A percentile compares a stretch with the other conserved stretches of the same genome.
phyloP scores from a whole-genome alignment of 2,888 invertebrate species.

The Drosophila emarginata region DNA sequence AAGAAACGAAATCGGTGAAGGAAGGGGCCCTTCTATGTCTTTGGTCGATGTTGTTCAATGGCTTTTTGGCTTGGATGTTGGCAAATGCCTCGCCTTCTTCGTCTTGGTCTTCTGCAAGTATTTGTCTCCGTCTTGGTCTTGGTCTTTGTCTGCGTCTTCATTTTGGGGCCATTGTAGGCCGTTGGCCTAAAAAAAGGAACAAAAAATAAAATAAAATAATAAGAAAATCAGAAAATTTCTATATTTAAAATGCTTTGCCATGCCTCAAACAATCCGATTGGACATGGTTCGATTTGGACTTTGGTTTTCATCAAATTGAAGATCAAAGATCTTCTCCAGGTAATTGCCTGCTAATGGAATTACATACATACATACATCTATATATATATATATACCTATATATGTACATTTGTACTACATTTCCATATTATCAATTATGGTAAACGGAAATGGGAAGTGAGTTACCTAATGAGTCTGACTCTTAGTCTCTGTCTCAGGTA shows the following conservation, averaged over 20 bases:
- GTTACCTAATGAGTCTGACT: slow-evolving; percentile 33
- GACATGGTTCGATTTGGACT: slow-evolving; percentile 2
- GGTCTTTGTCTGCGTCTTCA: slow-evolving; percentile 27
- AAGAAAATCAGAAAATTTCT: slow-evolving; percentile 74
- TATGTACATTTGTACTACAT: background rate
- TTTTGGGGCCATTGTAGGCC: slow-evolving; percentile 77
- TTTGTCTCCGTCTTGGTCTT: slow-evolving; percentile 21
- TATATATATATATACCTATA: no score
- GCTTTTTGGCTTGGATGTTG: slow-evolving; percentile 60
- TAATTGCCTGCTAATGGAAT: background rate
- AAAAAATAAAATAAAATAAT: background rate
- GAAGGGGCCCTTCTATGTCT: slow-evolving; percentile 33
- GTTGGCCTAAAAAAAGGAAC: slow-evolving; percentile 66
- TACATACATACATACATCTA: no score
- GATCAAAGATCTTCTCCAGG: background rate
- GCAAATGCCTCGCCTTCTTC: slow-evolving; percentile 36
- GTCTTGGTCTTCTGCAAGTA: slow-evolving; percentile 19
- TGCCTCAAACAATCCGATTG: slow-evolving; percentile 51
- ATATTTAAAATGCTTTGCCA: slow-evolving; percentile 78
- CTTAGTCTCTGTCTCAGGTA: background rate
- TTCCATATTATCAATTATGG: slow-evolving; percentile 8
- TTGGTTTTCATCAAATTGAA: background rate
- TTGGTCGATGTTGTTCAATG: slow-evolving; percentile 63
- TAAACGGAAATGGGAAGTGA: slow-evolving; percentile 1
- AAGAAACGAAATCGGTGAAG: slow-evolving; percentile 22